phyloP scores from a whole-genome alignment of 2,797 vertebrate genomes.

The Sebastes minor region DNA sequence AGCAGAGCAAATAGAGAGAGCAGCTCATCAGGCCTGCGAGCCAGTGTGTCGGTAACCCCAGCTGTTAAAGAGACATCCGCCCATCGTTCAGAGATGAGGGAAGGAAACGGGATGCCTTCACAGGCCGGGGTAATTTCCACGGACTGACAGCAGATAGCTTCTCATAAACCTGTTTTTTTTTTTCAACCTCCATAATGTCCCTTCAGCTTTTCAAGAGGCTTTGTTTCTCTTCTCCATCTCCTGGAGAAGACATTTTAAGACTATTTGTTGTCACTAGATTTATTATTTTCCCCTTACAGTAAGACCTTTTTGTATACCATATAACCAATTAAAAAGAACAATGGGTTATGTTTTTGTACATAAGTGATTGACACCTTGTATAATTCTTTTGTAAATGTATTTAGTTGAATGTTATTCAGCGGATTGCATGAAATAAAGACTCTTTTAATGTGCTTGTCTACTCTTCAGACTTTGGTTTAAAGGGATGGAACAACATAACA shows the following conservation, averaged over 20 bases:
- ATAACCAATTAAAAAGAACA: not conserved
- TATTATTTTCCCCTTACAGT: not conserved
- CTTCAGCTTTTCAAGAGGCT: conserved; percentile 18
- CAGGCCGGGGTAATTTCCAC: conserved; percentile 49
- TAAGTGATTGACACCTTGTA: not conserved
- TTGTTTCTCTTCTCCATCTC: conserved; percentile 3
- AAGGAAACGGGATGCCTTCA: conserved; percentile 50
- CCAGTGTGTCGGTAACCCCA: conserved; percentile 61
- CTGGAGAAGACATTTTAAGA: not conserved
- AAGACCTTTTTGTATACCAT: not conserved
- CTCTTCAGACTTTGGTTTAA: not conserved
- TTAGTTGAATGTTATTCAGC: not conserved
- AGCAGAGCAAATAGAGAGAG: conserved; percentile 73
- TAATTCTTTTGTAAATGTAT: not conserved
- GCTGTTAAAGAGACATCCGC: conserved; percentile 73
- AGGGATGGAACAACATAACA: not conserved
- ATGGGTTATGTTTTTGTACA: not conserved
- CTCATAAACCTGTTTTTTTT: conserved; percentile 20
- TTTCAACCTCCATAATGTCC: conserved; percentile 4
- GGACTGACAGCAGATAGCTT: conserved; percentile 52
- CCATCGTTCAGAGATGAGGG: conserved; percentile 63
- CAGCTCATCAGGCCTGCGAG: conserved; percentile 69
- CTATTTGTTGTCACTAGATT: not conserved
- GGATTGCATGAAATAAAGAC: not conserved
- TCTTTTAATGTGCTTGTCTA: not conserved